phyloP scores from a whole-genome alignment of 2,797 vertebrate genomes.

The Macropodus opercularis region DNA sequence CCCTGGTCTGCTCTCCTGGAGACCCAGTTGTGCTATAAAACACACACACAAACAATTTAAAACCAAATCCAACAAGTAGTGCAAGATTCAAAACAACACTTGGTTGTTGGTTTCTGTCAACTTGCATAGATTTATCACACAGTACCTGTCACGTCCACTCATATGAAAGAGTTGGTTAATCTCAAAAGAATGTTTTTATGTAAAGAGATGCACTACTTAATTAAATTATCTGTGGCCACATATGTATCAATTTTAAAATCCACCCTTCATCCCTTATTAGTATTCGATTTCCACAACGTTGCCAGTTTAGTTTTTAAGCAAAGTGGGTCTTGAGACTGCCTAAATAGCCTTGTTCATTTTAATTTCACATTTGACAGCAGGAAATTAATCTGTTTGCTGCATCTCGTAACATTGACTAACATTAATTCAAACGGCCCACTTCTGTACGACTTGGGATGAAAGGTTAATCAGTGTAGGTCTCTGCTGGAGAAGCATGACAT shows the following conservation, averaged over 20 bases:
- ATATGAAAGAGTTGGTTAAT: not conserved
- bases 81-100: not conserved
- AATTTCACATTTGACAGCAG: slow-evolving; percentile 35
- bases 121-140: slow-evolving; percentile 1
- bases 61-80: not conserved
- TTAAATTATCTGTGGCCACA: slow-evolving; percentile 5
- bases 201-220: not conserved
- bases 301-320: slow-evolving; percentile 19
- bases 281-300: not conserved
- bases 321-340: slow-evolving; percentile 3
- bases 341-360: slow-evolving; percentile 11
- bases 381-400: not conserved
- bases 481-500: not conserved
- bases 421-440: slow-evolving; percentile 11
- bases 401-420: slow-evolving; percentile 1
- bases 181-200: not conserved
- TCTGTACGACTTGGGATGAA: not conserved
- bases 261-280: slow-evolving; percentile 6
- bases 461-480: slow-evolving; percentile 11
- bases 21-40: slow-evolving; percentile 92
- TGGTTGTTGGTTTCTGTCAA: too few species aligned
- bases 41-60: not conserved
- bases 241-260: not conserved
- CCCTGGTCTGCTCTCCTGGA: slow-evolving; percentile 95
- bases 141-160: not conserved